phyloP scores from a whole-genome alignment of 2,888 invertebrate genomes.

The Melanostoma mellinum region DNA sequence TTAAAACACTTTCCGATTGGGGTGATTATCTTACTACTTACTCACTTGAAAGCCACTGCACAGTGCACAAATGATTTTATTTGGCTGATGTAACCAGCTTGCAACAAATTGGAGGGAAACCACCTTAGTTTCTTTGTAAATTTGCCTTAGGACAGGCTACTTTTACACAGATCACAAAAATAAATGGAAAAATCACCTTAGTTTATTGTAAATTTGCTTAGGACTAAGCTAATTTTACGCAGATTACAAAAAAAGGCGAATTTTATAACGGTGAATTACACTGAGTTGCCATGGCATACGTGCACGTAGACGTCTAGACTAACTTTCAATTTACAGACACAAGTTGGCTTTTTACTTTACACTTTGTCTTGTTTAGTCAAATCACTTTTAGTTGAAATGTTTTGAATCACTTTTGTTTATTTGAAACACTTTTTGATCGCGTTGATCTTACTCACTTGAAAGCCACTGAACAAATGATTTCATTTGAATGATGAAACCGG shows the following conservation, averaged over 20 bases:
- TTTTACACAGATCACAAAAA: background rate
- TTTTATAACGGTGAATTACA: background rate
- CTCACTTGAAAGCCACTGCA: background rate
- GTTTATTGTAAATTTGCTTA: background rate
- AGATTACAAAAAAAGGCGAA: background rate
- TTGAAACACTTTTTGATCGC: background rate
- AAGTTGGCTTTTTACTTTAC: too few relatives aligned
- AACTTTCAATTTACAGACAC: background rate
- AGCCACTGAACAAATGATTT: background rate
- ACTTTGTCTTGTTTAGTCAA: background rate
- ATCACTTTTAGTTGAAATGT: background rate
- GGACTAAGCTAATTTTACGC: background rate
- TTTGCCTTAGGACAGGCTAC: background rate
- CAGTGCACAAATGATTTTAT: background rate
- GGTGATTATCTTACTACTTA: background rate
- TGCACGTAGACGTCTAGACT: constrained; percentile 2
- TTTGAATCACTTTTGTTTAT: background rate
- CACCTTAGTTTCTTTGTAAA: background rate
- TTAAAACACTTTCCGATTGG: background rate
- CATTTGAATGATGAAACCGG: background rate
- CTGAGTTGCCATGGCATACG: background rate
- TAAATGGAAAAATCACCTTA: background rate
- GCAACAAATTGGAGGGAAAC: constrained; percentile 1
- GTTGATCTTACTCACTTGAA: background rate
- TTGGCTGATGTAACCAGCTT: background rate